phyloP scores from a whole-genome alignment of 2,113 vertebrate species.

The Leucopternis melanops region DNA sequence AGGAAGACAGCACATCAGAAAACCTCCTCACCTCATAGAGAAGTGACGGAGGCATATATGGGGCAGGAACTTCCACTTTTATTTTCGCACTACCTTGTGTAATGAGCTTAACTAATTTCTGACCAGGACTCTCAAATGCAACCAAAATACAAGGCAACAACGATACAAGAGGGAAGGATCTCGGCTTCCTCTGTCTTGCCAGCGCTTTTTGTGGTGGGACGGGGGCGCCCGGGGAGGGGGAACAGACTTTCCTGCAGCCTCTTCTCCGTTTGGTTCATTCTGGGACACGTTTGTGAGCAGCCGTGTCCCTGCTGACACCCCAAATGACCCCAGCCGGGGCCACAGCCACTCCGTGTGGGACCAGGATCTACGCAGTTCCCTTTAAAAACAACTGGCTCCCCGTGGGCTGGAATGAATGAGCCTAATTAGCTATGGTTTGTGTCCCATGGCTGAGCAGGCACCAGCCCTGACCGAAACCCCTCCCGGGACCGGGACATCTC shows the following conservation, averaged over 20 bases:
- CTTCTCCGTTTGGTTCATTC: not conserved
- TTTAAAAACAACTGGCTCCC: not conserved
- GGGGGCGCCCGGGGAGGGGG: rapidly evolving
- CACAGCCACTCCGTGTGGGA: rapidly evolving
- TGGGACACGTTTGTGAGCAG: rapidly evolving
- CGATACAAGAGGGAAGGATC: not conserved
- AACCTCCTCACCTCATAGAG: rapidly evolving
- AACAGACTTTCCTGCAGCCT: not conserved
- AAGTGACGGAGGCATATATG: not conserved
- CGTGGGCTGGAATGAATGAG: not conserved
- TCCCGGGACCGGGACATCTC: not conserved
- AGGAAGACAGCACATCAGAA: not conserved
- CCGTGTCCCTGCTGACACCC: rapidly evolving
- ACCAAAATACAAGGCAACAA: not conserved
- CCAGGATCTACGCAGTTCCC: not conserved
- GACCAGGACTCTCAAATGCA: not conserved
- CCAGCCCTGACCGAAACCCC: rapidly evolving
- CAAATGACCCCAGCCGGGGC: not conserved
- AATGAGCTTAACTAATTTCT: not conserved
- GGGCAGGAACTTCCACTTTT: not conserved
- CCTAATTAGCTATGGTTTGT: not conserved
- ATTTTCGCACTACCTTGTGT: not conserved
- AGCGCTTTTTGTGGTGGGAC: not conserved
- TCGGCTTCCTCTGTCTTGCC: not conserved
- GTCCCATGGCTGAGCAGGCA: not conserved